Conservation (phyloP, 2,113 vertebrate genomes). For the Pteruthius melanotis region DNA sequence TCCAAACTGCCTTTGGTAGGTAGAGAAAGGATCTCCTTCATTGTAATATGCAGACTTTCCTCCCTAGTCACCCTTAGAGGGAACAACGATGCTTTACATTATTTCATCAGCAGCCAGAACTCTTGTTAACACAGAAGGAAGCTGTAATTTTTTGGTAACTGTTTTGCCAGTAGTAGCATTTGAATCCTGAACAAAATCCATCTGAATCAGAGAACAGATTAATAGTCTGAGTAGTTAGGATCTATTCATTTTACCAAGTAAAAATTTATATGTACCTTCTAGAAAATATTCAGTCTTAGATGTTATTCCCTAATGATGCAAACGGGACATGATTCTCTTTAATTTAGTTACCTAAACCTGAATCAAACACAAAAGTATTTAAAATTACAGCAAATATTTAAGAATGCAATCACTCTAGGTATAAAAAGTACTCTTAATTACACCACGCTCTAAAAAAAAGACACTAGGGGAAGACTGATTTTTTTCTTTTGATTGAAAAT, state of each 20-base stretch:
- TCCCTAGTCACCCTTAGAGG: not conserved
- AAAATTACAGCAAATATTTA: not conserved
- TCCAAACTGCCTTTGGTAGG: not conserved
- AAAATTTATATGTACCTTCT: not conserved
- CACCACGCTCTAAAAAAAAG: not conserved
- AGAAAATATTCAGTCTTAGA: not conserved
- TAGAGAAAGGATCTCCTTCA: not conserved
- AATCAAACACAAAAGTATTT: not conserved
- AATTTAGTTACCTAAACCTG: not conserved
- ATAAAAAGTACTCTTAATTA: not conserved
- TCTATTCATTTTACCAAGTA: not conserved
- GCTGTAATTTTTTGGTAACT: not conserved
- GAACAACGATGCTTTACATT: not conserved
- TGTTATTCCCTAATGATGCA: not conserved
- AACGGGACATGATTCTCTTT: not conserved
- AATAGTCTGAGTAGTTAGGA: not conserved
- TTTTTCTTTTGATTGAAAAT: not conserved
- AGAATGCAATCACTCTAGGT: not conserved
- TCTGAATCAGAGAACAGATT: not conserved
- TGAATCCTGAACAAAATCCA: not conserved
- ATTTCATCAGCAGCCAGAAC: slow-evolving; percentile 35
- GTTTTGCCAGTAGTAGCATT: not conserved
- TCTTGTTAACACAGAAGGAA: not conserved
- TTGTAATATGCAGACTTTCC: not conserved
- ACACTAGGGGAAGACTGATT: not conserved